A percentile compares a stretch with the other conserved stretches of the same genome.
phyloP scores from a whole-genome alignment of 2,888 invertebrate genomes.

The Drosophila nr. medialis region DNA sequence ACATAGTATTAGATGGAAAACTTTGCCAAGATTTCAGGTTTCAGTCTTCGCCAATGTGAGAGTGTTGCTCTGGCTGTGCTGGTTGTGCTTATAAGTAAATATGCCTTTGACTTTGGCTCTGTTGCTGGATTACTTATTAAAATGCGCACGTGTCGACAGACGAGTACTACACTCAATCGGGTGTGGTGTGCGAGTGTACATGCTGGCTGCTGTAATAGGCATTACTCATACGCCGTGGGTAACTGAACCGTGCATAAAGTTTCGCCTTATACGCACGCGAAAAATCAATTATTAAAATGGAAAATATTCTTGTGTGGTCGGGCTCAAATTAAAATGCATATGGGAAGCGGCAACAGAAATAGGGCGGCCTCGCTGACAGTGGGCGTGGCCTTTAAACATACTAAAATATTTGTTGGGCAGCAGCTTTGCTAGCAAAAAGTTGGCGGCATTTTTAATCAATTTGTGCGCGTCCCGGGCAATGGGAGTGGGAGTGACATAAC shows the following conservation, averaged over 20 bases:
- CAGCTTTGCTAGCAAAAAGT: conserved; percentile 37
- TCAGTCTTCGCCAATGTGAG: conserved; percentile 16
- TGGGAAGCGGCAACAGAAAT: conserved; percentile 59
- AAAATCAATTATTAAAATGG: conserved; percentile 77
- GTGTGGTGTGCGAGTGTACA: conserved; percentile 44
- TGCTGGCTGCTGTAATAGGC: conserved; percentile 37
- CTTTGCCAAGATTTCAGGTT: conserved; percentile 66
- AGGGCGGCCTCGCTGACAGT: conserved; percentile 16
- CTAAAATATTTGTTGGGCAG: conserved; percentile 59
- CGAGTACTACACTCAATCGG: conserved; percentile 22
- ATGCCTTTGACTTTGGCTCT: conserved; percentile 40
- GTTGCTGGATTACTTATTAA: conserved; percentile 61
- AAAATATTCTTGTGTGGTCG: conserved; percentile 52
- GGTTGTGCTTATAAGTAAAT: conserved; percentile 41
- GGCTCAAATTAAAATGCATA: conserved; percentile 61
- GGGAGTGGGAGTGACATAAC: conserved; percentile 7
- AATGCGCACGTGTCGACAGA: conserved; percentile 71
- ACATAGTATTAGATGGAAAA: conserved; percentile 10
- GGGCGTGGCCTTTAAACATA: conserved; percentile 55
- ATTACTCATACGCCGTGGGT: conserved; percentile 63
- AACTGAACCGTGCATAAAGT: conserved; percentile 27
- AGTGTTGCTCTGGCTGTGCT: conserved; percentile 22
- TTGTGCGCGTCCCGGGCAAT: conserved; percentile 30
- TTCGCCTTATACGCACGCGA: conserved; percentile 66
- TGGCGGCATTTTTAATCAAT: conserved; percentile 72